Percentiles rank a stretch among this genome's conserved stretches.
Conservation (phyloP, 2,113 vertebrate species). For the Acanthochromis polyacanthus region DNA sequence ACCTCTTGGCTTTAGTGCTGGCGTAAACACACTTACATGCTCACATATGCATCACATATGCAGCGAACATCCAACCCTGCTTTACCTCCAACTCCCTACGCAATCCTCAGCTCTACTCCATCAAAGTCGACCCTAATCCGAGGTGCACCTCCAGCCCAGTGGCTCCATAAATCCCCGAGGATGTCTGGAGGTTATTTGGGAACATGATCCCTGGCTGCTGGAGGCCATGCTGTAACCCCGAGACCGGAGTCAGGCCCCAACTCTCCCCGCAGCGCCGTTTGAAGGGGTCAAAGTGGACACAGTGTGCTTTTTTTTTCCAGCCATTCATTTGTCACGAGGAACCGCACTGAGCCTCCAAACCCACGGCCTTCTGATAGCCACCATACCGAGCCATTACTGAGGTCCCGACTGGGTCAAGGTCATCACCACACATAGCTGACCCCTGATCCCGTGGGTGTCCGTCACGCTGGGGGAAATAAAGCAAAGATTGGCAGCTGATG, state of each 20-base stretch:
- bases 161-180: conserved; percentile 63
- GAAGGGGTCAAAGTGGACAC: conserved; percentile 70
- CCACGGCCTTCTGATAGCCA: conserved; percentile 34
- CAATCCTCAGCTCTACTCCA: conserved; percentile 43
- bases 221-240: conserved; percentile 44
- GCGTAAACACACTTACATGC: conserved; percentile 39
- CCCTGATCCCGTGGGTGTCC: conserved; percentile 67
- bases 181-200: conserved; percentile 65
- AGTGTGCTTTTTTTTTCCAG: conserved; percentile 47
- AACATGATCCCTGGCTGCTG: conserved; percentile 63
- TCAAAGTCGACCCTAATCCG: conserved; percentile 64
- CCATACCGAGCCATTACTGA: conserved; percentile 46
- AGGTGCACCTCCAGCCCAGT: conserved; percentile 31
- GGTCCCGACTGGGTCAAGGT: conserved; percentile 74
- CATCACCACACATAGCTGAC: conserved; percentile 70
- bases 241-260: conserved; percentile 36
- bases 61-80: conserved; percentile 8
- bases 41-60: conserved; percentile 45
- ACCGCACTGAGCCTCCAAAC: conserved; percentile 39
- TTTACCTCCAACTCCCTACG: not conserved
- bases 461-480: conserved; percentile 73
- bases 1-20: conserved; percentile 44
- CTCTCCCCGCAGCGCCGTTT: conserved; percentile 48
- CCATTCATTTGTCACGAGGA: conserved; percentile 67
- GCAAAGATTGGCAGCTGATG: conserved; percentile 68